Evolutionary conservation across 2,113 vertebrate species (phyloP), one percentile per base, ranked within the genome.

Genomic region (Pelobates fuscus): DNA sequence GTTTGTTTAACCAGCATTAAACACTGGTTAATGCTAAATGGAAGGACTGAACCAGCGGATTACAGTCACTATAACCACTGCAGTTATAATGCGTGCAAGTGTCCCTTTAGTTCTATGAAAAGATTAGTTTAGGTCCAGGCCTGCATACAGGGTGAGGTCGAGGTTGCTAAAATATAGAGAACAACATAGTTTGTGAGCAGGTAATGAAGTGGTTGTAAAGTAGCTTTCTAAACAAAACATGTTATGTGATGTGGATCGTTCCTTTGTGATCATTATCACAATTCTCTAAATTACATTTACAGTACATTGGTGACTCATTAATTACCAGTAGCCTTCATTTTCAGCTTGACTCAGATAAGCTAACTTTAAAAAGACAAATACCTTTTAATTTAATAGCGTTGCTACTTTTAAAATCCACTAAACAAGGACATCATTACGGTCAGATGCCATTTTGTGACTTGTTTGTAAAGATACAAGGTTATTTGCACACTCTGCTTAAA

Each of bases 291-390:
- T 6, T 37, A 37, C 32, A 37, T n/a, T n/a, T n/a, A n/a, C n/a
- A 10, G 32, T 43, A 30, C 27, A 21, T 18, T 46, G 20, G 32
- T 67, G 30, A 43, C 37, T 66, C 62, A 58, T 46, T 74, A 55
- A 74, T 75, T 66, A 75, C 65, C 57, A 46, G 25, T 12, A 67
- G 49, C 57, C 54, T 37, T 43, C n/a, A 10, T 67, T 66, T 54
- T 46, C 52, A 17, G 24, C 8, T 24, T 75, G 71, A 75, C 32
- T 59, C 71, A 67, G 41, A 52, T 30, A 71, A 54, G 59, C 37
- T 25, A 37, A 46, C 23, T 44, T 74, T 37, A 7, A 66, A 41
- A 25, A 73, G 24, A 32, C 23, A 4, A 60, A 12, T 4, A 12
- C 25, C 54, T 30, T 12, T 67, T 59, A 41, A 8, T 11, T 37